phyloP scores from a whole-genome alignment of 2,888 invertebrate genomes.

The Polyommatus iphigenia region DNA sequence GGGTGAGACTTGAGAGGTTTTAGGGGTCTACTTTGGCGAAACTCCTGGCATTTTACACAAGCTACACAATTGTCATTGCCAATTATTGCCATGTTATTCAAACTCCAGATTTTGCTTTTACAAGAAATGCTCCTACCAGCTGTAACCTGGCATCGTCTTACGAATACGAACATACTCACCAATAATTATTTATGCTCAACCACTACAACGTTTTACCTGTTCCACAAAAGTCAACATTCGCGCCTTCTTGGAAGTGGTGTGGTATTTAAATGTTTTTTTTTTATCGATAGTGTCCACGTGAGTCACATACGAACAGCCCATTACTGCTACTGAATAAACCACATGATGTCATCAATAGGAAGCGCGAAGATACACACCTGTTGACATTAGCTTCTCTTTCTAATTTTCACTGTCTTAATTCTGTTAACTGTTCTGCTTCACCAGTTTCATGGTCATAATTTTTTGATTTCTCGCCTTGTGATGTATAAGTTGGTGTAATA shows the following conservation, averaged over 20 bases:
- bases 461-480: not conserved
- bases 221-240: not conserved
- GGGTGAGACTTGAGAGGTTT: too few relatives aligned
- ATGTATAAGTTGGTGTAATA: too few relatives aligned
- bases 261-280: constrained; percentile 14
- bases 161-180: not conserved
- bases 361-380: not conserved
- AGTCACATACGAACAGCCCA: constrained; percentile 6
- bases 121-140: not conserved
- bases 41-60: not conserved
- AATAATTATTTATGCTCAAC: not conserved
- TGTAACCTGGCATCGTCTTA: not conserved
- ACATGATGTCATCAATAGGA: constrained; percentile 1
- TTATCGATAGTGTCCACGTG: constrained; percentile 5
- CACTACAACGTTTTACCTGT: constrained; percentile 4
- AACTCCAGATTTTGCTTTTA: not conserved
- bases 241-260: not conserved
- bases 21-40: too few relatives aligned
- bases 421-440: not conserved
- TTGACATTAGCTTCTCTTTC: not conserved
- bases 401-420: not conserved
- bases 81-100: not conserved
- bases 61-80: not conserved
- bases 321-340: not conserved
- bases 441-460: not conserved